Conservation (phyloP, 2,888 invertebrate species). For the Camptogramma bilineatum region DNA sequence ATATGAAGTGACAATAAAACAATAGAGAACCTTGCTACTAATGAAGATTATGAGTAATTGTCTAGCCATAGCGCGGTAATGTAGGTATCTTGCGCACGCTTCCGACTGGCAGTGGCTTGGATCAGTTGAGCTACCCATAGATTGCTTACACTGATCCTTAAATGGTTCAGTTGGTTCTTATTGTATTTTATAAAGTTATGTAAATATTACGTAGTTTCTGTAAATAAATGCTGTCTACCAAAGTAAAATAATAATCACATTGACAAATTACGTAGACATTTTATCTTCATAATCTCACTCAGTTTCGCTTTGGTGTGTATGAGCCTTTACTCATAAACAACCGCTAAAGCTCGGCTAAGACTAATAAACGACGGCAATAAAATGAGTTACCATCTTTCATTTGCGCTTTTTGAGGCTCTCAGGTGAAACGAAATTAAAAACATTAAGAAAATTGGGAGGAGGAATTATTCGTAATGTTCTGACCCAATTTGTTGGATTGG, state of each 20-base stretch:
- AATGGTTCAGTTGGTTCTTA: too few relatives aligned
- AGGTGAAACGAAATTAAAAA: slow-evolving; percentile 54
- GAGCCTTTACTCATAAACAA: slow-evolving; percentile 42
- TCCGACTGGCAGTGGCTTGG: too few relatives aligned
- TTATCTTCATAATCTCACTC: background rate
- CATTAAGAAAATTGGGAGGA: slow-evolving; percentile 40
- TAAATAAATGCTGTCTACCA: too few relatives aligned
- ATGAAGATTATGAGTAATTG: too few relatives aligned
- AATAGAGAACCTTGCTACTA: too few relatives aligned
- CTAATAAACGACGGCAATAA: slow-evolving; percentile 57
- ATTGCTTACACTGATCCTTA: too few relatives aligned
- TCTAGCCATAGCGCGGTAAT: too few relatives aligned
- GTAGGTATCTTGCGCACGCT: too few relatives aligned
- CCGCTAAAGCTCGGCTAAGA: slow-evolving; percentile 49
- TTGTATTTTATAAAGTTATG: too few relatives aligned
- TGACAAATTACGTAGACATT: background rate
- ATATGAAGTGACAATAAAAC: too few relatives aligned
- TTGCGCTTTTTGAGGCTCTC: slow-evolving; percentile 50
- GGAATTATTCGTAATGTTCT: slow-evolving; percentile 20
- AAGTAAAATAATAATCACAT: background rate
- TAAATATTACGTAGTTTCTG: too few relatives aligned
- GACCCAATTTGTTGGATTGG: slow-evolving; percentile 8
- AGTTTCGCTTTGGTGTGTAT: background rate
- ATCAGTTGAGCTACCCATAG: too few relatives aligned
- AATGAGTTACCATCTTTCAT: slow-evolving; percentile 52